Percentiles rank a stretch among this genome's conserved stretches.
These are phyloP conservation scores for Psophia crepitans DNA, from an alignment of 2,113 vertebrate genomes.

Conservation along the genomic window DNA sequence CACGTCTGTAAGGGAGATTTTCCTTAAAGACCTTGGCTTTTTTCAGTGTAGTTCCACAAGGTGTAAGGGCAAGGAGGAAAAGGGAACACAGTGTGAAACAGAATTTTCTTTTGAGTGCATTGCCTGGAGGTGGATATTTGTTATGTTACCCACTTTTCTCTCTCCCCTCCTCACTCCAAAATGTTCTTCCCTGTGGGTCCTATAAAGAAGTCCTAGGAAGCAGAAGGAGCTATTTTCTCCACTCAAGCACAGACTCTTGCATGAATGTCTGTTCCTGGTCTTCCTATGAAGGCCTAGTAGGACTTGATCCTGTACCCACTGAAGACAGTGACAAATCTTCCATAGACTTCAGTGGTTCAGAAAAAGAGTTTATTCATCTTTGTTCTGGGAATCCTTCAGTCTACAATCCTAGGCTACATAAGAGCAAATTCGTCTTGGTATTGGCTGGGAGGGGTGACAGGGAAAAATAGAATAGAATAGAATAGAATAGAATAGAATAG, in stretches of 20 bases:
- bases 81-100: not conserved
- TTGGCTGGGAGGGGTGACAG: not conserved
- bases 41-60: not conserved
- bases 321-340: not conserved
- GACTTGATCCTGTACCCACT: not conserved
- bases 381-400: not conserved
- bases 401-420: not conserved
- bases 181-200: not conserved
- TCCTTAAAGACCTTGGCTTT: not conserved
- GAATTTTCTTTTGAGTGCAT: not conserved
- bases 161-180: not conserved
- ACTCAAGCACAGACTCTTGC: not conserved
- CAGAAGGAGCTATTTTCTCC: not conserved
- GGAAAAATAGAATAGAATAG: too few relatives aligned
- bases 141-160: not conserved
- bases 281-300: not conserved
- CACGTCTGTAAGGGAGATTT: not conserved
- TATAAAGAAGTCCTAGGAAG: not conserved
- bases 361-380: not conserved
- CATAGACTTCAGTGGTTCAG: not conserved
- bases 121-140: not conserved
- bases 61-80: not conserved
- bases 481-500: too few relatives aligned
- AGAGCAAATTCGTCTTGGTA: not conserved
- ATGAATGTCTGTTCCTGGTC: not conserved